A percentile compares a stretch with the other conserved stretches of the same genome.
phyloP scores from a whole-genome alignment of 2,113 vertebrate genomes.

The Oreocharis arfaki region DNA sequence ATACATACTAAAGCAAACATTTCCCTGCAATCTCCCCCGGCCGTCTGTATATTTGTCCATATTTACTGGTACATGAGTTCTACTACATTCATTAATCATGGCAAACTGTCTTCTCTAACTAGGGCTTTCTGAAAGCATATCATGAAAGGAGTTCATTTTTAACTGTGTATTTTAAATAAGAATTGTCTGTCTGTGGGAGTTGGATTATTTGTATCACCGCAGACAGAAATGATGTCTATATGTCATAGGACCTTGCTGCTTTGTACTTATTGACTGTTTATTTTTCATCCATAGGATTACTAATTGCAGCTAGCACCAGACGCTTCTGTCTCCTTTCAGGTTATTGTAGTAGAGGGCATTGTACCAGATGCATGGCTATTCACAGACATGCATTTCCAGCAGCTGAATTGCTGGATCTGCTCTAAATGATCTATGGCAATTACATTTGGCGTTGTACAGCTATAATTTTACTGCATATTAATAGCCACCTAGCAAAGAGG shows the following conservation, averaged over 20 bases:
- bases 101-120: not conserved
- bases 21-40: not conserved
- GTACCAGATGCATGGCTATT: slow-evolving; percentile 35
- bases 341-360: slow-evolving; percentile 38
- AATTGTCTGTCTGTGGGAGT: not conserved
- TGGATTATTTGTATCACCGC: not conserved
- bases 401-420: slow-evolving; percentile 56
- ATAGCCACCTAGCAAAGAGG: slow-evolving; percentile 66
- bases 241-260: not conserved
- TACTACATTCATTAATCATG: not conserved
- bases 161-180: not conserved
- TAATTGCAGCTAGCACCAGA: slow-evolving; percentile 19
- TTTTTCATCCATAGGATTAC: slow-evolving; percentile 34
- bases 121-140: not conserved
- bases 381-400: slow-evolving; percentile 47
- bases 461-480: slow-evolving; percentile 74
- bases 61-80: not conserved
- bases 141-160: not conserved
- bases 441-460: slow-evolving; percentile 39
- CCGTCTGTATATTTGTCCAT: not conserved
- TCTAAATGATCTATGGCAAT: slow-evolving; percentile 64
- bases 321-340: slow-evolving; percentile 33
- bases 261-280: slow-evolving; percentile 34
- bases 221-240: not conserved
- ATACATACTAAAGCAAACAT: not conserved